Evolutionary conservation across 2,888 invertebrate species (phyloP).

Genomic region (Stenotaenia linearis): DNA sequence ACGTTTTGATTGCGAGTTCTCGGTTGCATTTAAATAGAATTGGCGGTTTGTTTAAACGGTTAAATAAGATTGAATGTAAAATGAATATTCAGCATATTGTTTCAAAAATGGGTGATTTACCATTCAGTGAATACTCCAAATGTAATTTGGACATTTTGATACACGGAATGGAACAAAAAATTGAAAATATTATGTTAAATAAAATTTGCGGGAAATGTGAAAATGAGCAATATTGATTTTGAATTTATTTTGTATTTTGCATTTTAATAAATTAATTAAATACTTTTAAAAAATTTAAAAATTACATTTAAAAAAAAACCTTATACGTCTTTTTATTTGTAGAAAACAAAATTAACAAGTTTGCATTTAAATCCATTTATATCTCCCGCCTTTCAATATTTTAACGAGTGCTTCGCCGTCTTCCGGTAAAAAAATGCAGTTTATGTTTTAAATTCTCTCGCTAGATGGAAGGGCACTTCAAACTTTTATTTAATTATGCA

Average conservation of each 20-base stretch:
- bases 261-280: no score
- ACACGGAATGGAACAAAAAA: not conserved
- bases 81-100: not conserved
- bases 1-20: not conserved
- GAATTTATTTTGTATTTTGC: no score
- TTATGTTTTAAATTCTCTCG: not conserved
- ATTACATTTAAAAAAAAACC: no score
- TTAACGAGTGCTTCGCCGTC: not conserved
- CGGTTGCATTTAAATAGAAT: not conserved
- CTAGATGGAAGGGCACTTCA: not conserved
- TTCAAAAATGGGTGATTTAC: not conserved
- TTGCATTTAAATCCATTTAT: no score
- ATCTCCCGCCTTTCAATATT: no score
- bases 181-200: not conserved
- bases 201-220: not conserved
- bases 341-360: no score
- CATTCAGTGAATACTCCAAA: not conserved
- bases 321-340: no score
- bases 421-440: not conserved
- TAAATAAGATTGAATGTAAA: not conserved
- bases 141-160: not conserved
- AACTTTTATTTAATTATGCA: no score
- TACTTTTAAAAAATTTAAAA: no score
- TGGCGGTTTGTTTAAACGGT: not conserved
- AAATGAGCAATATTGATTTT: not conserved